Evolutionary conservation across 1,140 invertebrate genomes (phyloP).

Genomic region (Dufourea novaeangliae): DNA sequence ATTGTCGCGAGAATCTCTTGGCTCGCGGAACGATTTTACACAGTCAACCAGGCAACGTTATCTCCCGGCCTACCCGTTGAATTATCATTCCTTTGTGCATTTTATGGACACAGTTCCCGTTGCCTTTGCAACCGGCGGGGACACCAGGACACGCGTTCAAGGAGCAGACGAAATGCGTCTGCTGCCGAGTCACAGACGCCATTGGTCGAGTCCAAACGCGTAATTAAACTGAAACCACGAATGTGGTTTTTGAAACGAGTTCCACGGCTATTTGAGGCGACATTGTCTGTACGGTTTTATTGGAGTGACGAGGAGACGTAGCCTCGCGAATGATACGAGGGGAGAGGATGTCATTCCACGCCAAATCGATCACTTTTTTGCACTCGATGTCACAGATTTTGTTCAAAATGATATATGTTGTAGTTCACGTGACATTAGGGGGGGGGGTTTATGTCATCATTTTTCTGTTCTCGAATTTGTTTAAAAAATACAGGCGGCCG

Average conservation of each 20-base stretch:
- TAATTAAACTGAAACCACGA: constrained; percentile 35
- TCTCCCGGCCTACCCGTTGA: not conserved
- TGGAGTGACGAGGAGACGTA: not conserved
- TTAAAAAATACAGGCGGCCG: too few species aligned
- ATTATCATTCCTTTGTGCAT: constrained; percentile 28
- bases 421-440: too few species aligned
- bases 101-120: not conserved
- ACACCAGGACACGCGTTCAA: constrained; percentile 5
- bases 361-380: too few species aligned
- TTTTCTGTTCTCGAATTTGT: too few species aligned
- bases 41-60: not conserved
- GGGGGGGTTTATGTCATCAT: too few species aligned
- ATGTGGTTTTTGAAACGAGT: not conserved
- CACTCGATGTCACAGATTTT: too few species aligned
- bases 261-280: not conserved
- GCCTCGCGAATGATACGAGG: too few species aligned
- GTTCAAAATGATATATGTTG: too few species aligned
- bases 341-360: too few species aligned
- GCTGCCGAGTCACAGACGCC: not conserved
- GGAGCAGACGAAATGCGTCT: not conserved
- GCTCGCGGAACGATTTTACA: constrained; percentile 22
- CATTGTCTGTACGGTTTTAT: not conserved
- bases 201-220: not conserved
- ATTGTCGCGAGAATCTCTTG: constrained; percentile 29
- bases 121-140: not conserved